Percentiles rank a stretch among this genome's conserved stretches.
Conservation (phyloP, 1,140 invertebrate genomes). For the Ruditapes philippinarum region DNA sequence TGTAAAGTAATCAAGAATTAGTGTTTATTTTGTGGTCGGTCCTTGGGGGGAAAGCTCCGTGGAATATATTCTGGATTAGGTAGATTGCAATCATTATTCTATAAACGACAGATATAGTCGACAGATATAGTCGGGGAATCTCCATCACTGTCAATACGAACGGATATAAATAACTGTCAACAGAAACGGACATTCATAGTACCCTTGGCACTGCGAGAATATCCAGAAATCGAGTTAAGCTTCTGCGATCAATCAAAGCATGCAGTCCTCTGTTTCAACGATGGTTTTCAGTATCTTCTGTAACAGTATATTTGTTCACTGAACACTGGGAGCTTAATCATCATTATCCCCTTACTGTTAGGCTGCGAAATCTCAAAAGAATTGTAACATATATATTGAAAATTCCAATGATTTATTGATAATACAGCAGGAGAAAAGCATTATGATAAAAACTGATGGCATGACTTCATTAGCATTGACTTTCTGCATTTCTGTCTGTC, state of each 20-base stretch:
- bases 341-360: background rate
- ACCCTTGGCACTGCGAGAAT: slow-evolving; percentile 18
- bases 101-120: slow-evolving; percentile 37
- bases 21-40: slow-evolving; percentile 33
- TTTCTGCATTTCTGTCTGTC: too few species aligned
- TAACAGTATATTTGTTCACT: background rate
- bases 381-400: too few species aligned
- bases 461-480: too few species aligned
- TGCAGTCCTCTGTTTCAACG: slow-evolving; percentile 19
- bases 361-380: background rate
- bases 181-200: slow-evolving; percentile 13
- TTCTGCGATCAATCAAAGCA: slow-evolving; percentile 15
- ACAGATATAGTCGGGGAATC: background rate
- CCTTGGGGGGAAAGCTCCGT: background rate
- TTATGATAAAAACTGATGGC: too few species aligned
- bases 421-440: too few species aligned
- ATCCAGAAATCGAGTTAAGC: slow-evolving; percentile 20
- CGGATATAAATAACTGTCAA: slow-evolving; percentile 39
- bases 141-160: slow-evolving; percentile 39
- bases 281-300: background rate
- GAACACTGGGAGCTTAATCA: background rate
- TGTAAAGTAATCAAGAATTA: slow-evolving; percentile 35
- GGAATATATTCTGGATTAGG: slow-evolving; percentile 23
- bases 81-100: slow-evolving; percentile 29
- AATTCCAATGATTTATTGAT: too few species aligned